phyloP scores from a whole-genome alignment of 2,113 vertebrate species.

The Nyctereutes procyonoides region DNA sequence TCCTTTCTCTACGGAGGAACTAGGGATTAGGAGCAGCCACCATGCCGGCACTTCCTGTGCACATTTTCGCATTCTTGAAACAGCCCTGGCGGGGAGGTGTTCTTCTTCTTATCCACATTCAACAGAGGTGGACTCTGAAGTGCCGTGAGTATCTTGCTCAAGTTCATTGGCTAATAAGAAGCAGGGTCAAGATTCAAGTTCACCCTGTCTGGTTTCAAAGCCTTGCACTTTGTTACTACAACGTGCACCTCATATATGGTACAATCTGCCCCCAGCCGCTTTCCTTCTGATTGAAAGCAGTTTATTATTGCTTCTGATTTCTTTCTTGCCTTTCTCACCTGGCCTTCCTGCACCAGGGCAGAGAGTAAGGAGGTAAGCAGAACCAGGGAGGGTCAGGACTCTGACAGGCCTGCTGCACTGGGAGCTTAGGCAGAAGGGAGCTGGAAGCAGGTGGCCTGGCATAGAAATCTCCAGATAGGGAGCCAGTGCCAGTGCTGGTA shows the following conservation, averaged over 20 bases:
- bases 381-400: not conserved
- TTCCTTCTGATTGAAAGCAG: not conserved
- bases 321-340: not conserved
- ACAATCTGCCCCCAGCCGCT: accelerated
- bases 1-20: not conserved
- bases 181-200: not conserved
- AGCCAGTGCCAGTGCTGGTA: not conserved
- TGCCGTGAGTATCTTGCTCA: not conserved
- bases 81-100: no score
- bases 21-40: not conserved
- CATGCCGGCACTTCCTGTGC: accelerated
- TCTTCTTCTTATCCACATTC: not conserved
- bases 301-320: not conserved
- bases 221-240: not conserved
- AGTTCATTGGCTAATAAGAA: not conserved
- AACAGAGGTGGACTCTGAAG: not conserved
- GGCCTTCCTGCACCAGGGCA: not conserved
- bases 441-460: slow-evolving; percentile 10
- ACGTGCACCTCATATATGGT: accelerated
- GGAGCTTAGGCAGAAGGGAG: not conserved
- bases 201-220: not conserved
- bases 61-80: not conserved
- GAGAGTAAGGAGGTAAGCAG: not conserved
- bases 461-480: not conserved
- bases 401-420: not conserved